Conservation (phyloP, 2,113 vertebrate genomes). For the Hippocampus guttulatus region DNA sequence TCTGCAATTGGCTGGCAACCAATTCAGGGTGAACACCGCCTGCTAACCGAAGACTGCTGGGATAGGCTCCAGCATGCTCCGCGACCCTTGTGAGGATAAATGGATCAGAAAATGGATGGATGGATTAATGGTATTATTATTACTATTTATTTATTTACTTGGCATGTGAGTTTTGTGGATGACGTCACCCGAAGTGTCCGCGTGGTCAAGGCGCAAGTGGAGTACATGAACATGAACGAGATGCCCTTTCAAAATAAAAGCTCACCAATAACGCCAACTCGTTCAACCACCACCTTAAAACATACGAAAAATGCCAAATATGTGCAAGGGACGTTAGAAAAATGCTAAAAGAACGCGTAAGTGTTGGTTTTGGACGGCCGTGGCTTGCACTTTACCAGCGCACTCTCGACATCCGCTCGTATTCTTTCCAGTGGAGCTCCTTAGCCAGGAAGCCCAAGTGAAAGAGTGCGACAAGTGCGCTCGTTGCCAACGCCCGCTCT, state of each 20-base stretch:
- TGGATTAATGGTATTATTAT: too few relatives aligned
- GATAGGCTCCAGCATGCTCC: too few relatives aligned
- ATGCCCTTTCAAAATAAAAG: not conserved
- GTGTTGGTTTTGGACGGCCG: not conserved
- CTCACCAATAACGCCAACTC: too few relatives aligned
- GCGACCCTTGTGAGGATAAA: too few relatives aligned
- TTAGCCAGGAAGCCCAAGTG: not conserved
- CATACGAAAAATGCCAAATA: not conserved
- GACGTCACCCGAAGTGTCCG: not conserved
- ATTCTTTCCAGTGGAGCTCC: conserved; percentile 2
- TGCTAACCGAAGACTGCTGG: too few relatives aligned
- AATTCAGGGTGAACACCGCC: too few relatives aligned
- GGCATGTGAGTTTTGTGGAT: not conserved
- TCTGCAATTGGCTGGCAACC: too few relatives aligned
- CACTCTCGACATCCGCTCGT: conserved; percentile 1
- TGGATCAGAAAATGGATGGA: too few relatives aligned
- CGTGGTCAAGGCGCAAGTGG: not conserved
- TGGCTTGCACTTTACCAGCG: conserved; percentile 24
- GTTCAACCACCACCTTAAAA: not conserved
- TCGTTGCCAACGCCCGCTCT: conserved; percentile 66
- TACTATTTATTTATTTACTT: not conserved
- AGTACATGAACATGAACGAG: not conserved
- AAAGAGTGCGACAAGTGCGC: conserved; percentile 26
- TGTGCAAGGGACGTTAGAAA: not conserved
- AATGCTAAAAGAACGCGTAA: not conserved